phyloP scores from a whole-genome alignment of 2,113 vertebrate genomes.

The Emydocephalus ijimae region DNA sequence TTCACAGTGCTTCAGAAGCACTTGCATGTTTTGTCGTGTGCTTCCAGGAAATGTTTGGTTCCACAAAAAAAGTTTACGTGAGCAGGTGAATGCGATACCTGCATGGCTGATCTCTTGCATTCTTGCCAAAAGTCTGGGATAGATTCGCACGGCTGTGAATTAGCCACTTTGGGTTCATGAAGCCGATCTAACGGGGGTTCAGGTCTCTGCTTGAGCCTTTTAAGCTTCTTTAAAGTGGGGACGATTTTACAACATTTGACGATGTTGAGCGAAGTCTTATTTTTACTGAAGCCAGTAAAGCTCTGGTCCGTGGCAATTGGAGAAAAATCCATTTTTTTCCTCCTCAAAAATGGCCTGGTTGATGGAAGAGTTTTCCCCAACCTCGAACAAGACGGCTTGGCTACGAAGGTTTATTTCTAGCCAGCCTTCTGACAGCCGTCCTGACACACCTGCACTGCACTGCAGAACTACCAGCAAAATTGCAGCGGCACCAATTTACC shows the following conservation, averaged over 20 bases:
- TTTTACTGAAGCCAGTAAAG: background rate
- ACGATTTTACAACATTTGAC: background rate
- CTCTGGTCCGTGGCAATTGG: background rate
- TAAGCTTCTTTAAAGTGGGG: background rate
- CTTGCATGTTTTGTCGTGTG: no score
- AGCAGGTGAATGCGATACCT: background rate
- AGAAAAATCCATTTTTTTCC: background rate
- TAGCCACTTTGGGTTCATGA: background rate
- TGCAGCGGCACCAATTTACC: no score
- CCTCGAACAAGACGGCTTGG: background rate
- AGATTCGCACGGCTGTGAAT: constrained; percentile 25
- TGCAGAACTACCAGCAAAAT: background rate
- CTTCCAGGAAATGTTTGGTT: background rate
- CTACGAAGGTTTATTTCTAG: background rate
- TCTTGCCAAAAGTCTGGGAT: background rate
- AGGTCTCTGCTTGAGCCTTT: background rate
- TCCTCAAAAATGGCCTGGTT: background rate
- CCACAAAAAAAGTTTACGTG: background rate
- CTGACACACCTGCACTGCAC: background rate
- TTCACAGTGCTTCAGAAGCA: background rate
- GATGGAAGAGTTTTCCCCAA: background rate
- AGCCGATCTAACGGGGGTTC: background rate
- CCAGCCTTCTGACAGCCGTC: background rate
- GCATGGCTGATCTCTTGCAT: background rate
- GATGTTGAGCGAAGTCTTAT: background rate